Evolutionary conservation across 2,797 vertebrate species (phyloP).

Genomic region (Chiroxiphia lanceolata): DNA sequence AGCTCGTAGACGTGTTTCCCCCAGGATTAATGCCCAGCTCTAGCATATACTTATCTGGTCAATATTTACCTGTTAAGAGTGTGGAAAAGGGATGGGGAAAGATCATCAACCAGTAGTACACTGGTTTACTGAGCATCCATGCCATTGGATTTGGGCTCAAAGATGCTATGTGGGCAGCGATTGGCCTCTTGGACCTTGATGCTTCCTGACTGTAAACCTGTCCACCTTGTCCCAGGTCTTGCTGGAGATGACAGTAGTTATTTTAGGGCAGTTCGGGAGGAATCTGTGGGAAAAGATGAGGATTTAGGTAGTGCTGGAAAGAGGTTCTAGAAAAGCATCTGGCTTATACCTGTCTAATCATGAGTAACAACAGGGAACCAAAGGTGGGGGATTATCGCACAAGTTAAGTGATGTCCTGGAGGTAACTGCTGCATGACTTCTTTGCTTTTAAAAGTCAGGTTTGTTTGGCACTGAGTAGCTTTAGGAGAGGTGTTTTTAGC

Average conservation of each 20-base stretch:
- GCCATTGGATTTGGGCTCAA: not conserved
- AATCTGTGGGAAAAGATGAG: not conserved
- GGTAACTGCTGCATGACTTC: not conserved
- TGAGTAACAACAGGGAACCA: not conserved
- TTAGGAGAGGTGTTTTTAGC: not conserved
- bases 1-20: not conserved
- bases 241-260: not conserved
- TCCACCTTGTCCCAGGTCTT: fast-evolving
- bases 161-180: not conserved
- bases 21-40: not conserved
- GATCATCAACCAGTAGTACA: not conserved
- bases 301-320: not conserved
- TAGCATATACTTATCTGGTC: not conserved
- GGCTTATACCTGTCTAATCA: not conserved
- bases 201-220: not conserved
- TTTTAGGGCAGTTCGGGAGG: not conserved
- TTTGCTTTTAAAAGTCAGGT: not conserved
- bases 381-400: not conserved
- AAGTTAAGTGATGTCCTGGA: not conserved
- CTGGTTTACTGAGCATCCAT: not conserved
- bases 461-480: not conserved
- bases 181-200: fast-evolving
- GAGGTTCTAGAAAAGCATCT: not conserved
- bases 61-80: not conserved
- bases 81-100: not conserved